Evolutionary conservation across 2,797 vertebrate species (phyloP), one percentile per base, ranked within the genome.

Genomic region (Coranthus polyacanthus): DNA sequence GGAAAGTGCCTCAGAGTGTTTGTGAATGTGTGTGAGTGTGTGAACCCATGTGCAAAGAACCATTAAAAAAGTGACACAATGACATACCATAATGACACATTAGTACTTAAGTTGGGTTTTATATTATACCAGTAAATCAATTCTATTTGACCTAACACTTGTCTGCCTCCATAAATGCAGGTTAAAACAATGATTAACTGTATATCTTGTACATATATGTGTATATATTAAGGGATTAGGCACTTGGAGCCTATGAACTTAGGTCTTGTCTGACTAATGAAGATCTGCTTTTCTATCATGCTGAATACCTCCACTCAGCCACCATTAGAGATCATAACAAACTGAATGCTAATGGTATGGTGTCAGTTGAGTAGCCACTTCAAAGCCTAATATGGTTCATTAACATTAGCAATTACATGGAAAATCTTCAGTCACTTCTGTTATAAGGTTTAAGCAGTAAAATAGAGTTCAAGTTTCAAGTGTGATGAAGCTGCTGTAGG

Each of bases 1-100:
- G 69, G 66, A 64, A 78, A 66, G 68, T 37, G 46, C 53, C 52
- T 17, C 7, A 38, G 38, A 65, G 64, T 32, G 60, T 72, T 68
- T 55, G 45, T 38, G 34, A 34, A 42, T 16, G 61, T 42, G 52
- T 57, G 47, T 44, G 38, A 64, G 59, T 4, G 9, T 63, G 59
- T 43, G 42, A 22, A 42, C 8, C 18, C 38, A 15, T 57, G 61
- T 59, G 72, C 29, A 55, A 32, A 61, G 67, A 45, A 22, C 3
- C 50, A 38, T 13, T 45, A 42, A 45, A 47, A 57, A 63, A 34
- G 42, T 64, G 68, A 49, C 61, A 66, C 24, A 12, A 22, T 47
- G 26, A 57, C 64, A 44, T 29, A 13, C 3, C 37, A 11, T 4
- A 11, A 47, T 63, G 54, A 50, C 17, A 46, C 60, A 50, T 42